Percentiles rank a stretch among this genome's conserved stretches.
Conservation (phyloP, 2,888 invertebrate genomes). For the Miltochrista miniata region DNA sequence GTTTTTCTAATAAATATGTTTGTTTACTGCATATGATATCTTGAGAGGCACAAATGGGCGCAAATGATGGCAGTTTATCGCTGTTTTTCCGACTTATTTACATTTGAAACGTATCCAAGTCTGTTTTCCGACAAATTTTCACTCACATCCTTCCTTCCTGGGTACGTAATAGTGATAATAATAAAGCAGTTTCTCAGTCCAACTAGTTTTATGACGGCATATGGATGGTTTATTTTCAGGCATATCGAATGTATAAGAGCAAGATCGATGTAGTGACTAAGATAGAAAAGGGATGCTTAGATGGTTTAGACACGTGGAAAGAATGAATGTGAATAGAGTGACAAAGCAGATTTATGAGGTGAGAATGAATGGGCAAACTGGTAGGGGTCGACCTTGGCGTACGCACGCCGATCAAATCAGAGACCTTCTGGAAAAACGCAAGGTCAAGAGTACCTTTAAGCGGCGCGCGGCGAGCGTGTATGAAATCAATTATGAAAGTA, state of each 20-base stretch:
- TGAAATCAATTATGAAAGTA: too few species aligned
- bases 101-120: conserved; percentile 48
- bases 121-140: conserved; percentile 31
- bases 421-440: too few species aligned
- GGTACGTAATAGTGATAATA: conserved; percentile 31
- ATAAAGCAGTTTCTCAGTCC: conserved; percentile 14
- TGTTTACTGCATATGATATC: conserved; percentile 58
- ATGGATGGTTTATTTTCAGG: background rate
- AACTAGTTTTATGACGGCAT: conserved; percentile 6
- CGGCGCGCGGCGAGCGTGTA: too few species aligned
- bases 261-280: too few species aligned
- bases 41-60: conserved; percentile 32
- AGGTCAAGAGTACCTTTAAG: too few species aligned
- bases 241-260: background rate
- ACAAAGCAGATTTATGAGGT: too few species aligned
- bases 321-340: too few species aligned
- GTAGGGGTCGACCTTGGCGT: too few species aligned
- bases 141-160: conserved; percentile 37
- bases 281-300: too few species aligned
- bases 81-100: conserved; percentile 56
- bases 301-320: too few species aligned
- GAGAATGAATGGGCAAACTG: too few species aligned
- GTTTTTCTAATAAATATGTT: conserved; percentile 50
- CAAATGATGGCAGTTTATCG: conserved; percentile 46
- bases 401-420: too few species aligned